Evolutionary conservation across 2,797 vertebrate species (phyloP), one percentile per base, ranked within the genome.

Genomic region (Acipenser oxyrinchus): DNA sequence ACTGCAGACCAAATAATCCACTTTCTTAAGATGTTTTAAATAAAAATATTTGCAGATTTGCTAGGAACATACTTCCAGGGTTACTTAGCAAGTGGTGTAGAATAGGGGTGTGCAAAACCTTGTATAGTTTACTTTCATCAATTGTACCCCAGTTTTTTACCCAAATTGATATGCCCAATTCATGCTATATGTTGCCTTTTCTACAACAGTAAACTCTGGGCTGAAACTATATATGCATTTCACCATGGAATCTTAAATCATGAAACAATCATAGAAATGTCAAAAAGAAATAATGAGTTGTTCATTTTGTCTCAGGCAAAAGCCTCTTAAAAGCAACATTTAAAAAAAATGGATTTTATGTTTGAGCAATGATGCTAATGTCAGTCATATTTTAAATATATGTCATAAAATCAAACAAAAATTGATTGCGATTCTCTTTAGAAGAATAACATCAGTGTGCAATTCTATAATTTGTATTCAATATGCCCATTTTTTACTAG

Each of bases 381-480:
- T 6, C 52, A 55, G 52, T 55, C 52, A 55, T n/a, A 10, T 55
- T 55, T 9, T 9, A 55, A 55, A 55, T 10, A n/a, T 55, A 55
- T 55, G 52, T 10, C 52, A 55, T n/a, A 55, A 55, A 55, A 55
- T 55, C 52, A 55, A 55, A 55, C 52, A 55, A 55, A n/a, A 4
- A 55, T 55, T 55, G 52, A 55, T 55, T 55, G 52, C n/a, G 66
- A 59, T 74, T 80, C 60, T 69, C 78, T 82, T 77, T 73, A 81
- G 74, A 70, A 37, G 66, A 60, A 75, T 72, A 66, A 64, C 59
- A 67, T 51, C 50, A 66, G 58, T 58, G 70, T 69, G 74, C 76
- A 68, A 71, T 55, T 55, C 52, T 55, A 70, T 74, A 52, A 68
- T 79, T 78, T 76, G 74, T 75, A 82, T 82, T 79, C 75, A 77